phyloP scores from a whole-genome alignment of 1,140 invertebrate species.

The Choristoneura fumiferana region DNA sequence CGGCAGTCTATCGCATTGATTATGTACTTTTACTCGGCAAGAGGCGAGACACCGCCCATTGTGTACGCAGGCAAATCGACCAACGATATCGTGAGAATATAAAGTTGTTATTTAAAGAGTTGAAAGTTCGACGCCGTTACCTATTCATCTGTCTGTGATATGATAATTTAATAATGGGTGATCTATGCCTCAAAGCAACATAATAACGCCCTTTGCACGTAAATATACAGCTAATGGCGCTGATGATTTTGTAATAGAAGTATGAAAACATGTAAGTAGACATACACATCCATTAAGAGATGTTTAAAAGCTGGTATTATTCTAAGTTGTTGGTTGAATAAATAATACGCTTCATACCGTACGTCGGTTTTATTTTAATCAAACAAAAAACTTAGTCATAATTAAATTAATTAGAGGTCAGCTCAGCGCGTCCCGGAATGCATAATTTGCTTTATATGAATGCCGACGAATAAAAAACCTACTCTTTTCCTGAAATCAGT shows the following conservation, averaged over 20 bases:
- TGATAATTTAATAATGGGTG: conserved; percentile 1
- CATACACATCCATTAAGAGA: background rate
- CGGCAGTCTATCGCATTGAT: conserved; percentile 15
- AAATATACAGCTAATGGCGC: background rate
- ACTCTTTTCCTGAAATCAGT: too few relatives aligned
- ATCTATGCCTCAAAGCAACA: background rate
- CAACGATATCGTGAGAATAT: conserved; percentile 1
- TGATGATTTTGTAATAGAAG: conserved; percentile 1
- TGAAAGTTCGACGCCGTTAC: background rate
- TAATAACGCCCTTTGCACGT: background rate
- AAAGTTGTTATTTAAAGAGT: conserved; percentile 6
- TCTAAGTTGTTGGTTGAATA: background rate
- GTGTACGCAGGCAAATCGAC: background rate
- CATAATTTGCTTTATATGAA: too few relatives aligned
- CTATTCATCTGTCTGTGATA: conserved; percentile 5
- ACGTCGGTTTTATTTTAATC: background rate
- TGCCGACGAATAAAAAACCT: too few relatives aligned
- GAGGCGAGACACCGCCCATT: background rate
- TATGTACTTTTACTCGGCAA: background rate
- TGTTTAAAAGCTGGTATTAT: conserved; percentile 4
- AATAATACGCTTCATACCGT: background rate
- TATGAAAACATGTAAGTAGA: background rate
- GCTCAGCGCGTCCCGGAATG: too few relatives aligned
- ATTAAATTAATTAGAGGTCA: too few relatives aligned
- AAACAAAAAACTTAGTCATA: background rate